These are phyloP conservation scores for Scomber colias DNA, from an alignment of 2,113 vertebrate species.

Conservation along the genomic window DNA sequence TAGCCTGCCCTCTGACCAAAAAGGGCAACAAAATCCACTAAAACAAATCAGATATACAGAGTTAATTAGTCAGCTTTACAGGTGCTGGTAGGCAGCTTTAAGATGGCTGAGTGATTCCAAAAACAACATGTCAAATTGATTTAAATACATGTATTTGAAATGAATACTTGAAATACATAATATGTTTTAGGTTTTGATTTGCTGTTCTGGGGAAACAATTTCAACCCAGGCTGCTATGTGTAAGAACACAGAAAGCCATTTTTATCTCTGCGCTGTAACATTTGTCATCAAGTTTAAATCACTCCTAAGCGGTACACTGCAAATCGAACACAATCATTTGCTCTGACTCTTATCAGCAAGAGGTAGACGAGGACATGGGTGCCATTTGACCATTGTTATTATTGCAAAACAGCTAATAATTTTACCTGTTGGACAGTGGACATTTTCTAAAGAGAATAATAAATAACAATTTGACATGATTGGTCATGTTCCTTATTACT, in stretches of 20 bases:
- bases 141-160: neutral
- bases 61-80: neutral
- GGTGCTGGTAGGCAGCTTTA: neutral
- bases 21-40: neutral
- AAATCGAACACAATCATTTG: conserved; percentile 70
- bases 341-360: conserved; percentile 49
- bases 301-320: conserved; percentile 37
- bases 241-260: conserved; percentile 37
- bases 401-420: conserved; percentile 3
- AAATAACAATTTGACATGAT: conserved; percentile 36
- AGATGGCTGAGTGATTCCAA: too few relatives aligned
- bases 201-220: neutral
- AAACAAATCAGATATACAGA: neutral
- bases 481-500: conserved; percentile 46
- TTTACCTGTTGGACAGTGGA: conserved; percentile 16
- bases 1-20: neutral
- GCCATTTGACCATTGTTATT: conserved; percentile 26
- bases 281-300: conserved; percentile 51
- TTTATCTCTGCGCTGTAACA: conserved; percentile 52
- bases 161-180: neutral
- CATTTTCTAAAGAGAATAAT: neutral
- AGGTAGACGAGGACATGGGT: conserved; percentile 38
- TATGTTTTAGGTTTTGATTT: neutral
- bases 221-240: conserved; percentile 7
- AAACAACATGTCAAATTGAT: neutral